phyloP scores from a whole-genome alignment of 2,113 vertebrate species.

The Gambusia affinis region DNA sequence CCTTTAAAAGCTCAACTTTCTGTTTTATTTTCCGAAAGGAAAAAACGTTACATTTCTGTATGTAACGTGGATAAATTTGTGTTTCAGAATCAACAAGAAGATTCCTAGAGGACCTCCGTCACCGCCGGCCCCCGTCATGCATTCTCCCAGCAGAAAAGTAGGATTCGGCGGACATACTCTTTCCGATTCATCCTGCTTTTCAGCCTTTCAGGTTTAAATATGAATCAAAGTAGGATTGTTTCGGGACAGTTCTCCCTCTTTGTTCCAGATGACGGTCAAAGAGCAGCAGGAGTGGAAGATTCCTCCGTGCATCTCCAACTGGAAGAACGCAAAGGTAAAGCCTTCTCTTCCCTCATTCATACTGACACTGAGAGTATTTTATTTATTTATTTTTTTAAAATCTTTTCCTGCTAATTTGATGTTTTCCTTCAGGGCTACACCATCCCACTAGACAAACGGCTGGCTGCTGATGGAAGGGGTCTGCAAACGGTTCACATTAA shows the following conservation, averaged over 20 bases:
- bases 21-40: neutral
- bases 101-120: constrained; percentile 97
- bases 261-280: constrained; percentile 95
- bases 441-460: constrained; percentile 95
- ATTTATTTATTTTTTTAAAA: neutral
- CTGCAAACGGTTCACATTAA: constrained; percentile 98
- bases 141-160: constrained; percentile 98
- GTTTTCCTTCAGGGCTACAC: constrained; percentile 89
- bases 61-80: constrained; percentile 2
- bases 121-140: constrained; percentile 98
- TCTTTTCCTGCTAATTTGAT: neutral
- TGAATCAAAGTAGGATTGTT: neutral
- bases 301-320: constrained; percentile 98
- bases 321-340: constrained; percentile 98
- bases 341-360: neutral
- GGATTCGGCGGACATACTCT: neutral
- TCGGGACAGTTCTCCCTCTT: neutral
- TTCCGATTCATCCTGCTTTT: neutral
- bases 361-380: neutral
- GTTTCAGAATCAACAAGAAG: constrained; percentile 96
- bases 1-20: neutral
- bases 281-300: constrained; percentile 99
- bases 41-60: neutral
- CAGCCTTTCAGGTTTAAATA: accelerated
- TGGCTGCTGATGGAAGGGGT: constrained; percentile 95